Percentiles rank a stretch among this genome's conserved stretches.
Evolutionary conservation across 2,797 vertebrate genomes (phyloP).

Genomic region (Pyrocephalus nanus): DNA sequence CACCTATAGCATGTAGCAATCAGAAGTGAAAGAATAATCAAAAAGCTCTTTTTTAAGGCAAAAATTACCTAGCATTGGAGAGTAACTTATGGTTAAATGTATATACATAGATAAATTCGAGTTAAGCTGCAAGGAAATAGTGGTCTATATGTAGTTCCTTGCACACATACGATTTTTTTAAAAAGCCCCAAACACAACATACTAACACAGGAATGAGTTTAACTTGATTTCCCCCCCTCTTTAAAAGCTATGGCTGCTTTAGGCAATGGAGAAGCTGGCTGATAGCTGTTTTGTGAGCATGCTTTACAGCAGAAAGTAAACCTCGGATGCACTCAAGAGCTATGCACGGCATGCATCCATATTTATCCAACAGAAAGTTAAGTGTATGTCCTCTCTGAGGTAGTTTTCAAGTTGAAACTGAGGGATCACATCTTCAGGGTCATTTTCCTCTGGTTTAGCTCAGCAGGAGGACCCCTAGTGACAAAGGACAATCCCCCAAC

Average conservation of each 20-base stretch:
- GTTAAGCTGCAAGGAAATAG: not conserved
- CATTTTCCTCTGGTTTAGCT: not conserved
- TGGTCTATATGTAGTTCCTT: not conserved
- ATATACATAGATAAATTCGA: not conserved
- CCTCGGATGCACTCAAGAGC: not conserved
- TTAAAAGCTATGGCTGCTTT: not conserved
- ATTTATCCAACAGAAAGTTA: not conserved
- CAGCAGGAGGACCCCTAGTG: not conserved
- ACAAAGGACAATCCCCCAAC: not conserved
- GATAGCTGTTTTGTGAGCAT: not conserved
- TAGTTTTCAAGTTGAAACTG: not conserved
- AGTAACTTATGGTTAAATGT: not conserved
- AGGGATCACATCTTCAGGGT: not conserved
- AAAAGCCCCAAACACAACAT: not conserved
- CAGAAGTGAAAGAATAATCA: not conserved
- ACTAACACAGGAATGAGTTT: not conserved
- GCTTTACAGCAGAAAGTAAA: not conserved
- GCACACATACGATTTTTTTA: not conserved
- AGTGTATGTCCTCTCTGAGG: not conserved
- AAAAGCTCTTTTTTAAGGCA: not conserved
- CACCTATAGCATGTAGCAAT: not conserved
- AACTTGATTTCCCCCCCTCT: not conserved
- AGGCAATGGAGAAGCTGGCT: not conserved
- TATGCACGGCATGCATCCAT: no score
- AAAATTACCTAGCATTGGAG: not conserved